Conservation (phyloP, 2,888 invertebrate species). For the Achlya flavicornis region DNA sequence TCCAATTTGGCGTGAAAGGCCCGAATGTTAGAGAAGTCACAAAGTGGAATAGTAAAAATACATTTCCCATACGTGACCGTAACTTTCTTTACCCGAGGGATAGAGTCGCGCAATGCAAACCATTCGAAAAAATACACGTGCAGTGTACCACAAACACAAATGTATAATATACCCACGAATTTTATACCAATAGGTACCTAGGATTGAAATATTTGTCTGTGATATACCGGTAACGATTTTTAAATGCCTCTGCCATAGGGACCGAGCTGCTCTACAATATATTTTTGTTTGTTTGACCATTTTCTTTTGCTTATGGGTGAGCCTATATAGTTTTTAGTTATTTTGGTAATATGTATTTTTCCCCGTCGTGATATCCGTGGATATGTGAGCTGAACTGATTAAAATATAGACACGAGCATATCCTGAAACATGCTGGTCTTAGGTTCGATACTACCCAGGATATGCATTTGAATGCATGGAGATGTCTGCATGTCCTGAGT, state of each 20-base stretch:
- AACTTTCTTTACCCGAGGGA: constrained; percentile 59
- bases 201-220: constrained; percentile 30
- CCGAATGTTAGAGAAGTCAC: constrained; percentile 58
- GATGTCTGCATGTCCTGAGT: no score
- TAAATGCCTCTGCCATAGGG: neutral
- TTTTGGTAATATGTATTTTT: neutral
- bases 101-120: constrained; percentile 43
- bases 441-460: no score
- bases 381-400: no score
- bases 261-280: neutral
- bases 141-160: constrained; percentile 38
- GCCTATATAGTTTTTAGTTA: neutral
- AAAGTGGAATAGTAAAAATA: constrained; percentile 69
- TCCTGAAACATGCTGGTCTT: no score
- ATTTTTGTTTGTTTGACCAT: neutral
- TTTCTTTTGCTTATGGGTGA: neutral
- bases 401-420: no score
- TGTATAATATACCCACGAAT: no score
- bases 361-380: no score
- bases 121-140: neutral
- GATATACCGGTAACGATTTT: constrained; percentile 19
- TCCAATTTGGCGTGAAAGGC: constrained; percentile 70
- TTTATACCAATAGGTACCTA: constrained; percentile 42
- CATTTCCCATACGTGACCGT: constrained; percentile 64
- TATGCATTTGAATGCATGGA: no score